Evolutionary conservation across 2,797 vertebrate species (phyloP).

Genomic region (Manis pentadactyla): DNA sequence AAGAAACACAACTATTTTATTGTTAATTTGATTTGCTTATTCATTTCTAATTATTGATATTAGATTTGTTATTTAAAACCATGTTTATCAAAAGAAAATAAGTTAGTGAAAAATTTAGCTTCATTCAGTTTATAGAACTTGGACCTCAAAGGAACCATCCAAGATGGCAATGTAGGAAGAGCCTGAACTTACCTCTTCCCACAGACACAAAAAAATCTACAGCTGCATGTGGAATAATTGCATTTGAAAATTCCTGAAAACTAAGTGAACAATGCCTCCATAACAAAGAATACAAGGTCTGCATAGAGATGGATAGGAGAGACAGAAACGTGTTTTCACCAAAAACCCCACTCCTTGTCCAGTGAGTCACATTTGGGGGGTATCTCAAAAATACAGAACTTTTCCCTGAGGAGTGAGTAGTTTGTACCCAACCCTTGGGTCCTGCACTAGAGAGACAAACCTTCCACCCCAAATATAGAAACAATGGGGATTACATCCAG

Average conservation of each 20-base stretch:
- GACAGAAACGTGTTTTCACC: background rate
- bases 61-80: constrained; percentile 12
- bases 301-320: background rate
- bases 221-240: background rate
- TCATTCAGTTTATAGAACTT: background rate
- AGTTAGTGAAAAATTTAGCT: constrained; percentile 23
- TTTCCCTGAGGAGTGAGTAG: background rate
- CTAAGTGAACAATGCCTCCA: background rate
- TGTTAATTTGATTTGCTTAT: constrained; percentile 5
- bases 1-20: constrained; percentile 1
- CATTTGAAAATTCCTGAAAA: background rate
- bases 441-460: background rate
- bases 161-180: background rate
- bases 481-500: background rate
- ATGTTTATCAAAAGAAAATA: background rate
- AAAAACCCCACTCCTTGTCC: background rate
- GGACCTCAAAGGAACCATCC: background rate
- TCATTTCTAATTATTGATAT: background rate
- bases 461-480: background rate
- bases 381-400: background rate
- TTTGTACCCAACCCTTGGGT: background rate
- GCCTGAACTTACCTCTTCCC: background rate
- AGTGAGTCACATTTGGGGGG: background rate
- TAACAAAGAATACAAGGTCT: background rate
- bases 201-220: background rate